Evolutionary conservation across 2,797 vertebrate genomes (phyloP).

Genomic region (Leptoclinus maculatus): DNA sequence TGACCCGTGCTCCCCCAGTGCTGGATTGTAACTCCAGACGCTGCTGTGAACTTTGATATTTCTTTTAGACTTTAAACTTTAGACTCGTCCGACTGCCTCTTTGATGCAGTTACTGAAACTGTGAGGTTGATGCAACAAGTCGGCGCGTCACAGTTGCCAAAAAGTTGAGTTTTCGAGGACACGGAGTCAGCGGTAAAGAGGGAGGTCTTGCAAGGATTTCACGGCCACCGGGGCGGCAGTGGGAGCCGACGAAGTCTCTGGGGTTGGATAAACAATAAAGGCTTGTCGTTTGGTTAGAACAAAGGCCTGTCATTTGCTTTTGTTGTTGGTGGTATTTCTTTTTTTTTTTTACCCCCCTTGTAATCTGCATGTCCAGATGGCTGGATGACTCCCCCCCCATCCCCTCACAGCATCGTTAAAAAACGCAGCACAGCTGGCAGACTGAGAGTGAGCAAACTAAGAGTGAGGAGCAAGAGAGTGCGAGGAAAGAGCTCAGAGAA

Average conservation of each 20-base stretch:
- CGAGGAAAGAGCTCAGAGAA: constrained; percentile 33
- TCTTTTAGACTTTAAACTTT: not conserved
- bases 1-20: too few relatives aligned
- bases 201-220: constrained; percentile 49
- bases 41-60: not conserved
- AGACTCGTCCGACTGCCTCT: not conserved
- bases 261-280: constrained; percentile 72
- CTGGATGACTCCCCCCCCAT: constrained; percentile 50
- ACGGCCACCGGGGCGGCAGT: constrained; percentile 39
- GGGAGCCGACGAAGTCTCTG: constrained; percentile 52
- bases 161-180: constrained; percentile 48
- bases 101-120: constrained; percentile 18
- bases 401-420: constrained; percentile 63
- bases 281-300: constrained; percentile 69
- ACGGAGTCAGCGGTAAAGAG: constrained; percentile 41
- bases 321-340: constrained; percentile 65
- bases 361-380: constrained; percentile 79
- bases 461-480: constrained; percentile 40
- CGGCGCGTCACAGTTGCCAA: not conserved
- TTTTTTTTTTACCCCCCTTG: constrained; percentile 5
- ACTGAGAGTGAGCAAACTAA: constrained; percentile 42
- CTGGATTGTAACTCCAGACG: not conserved
- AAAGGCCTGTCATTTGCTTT: constrained; percentile 76
- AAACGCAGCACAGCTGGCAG: constrained; percentile 72
- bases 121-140: constrained; percentile 19